Conservation (phyloP, 2,113 vertebrate species). For the Nettapus auritus region DNA sequence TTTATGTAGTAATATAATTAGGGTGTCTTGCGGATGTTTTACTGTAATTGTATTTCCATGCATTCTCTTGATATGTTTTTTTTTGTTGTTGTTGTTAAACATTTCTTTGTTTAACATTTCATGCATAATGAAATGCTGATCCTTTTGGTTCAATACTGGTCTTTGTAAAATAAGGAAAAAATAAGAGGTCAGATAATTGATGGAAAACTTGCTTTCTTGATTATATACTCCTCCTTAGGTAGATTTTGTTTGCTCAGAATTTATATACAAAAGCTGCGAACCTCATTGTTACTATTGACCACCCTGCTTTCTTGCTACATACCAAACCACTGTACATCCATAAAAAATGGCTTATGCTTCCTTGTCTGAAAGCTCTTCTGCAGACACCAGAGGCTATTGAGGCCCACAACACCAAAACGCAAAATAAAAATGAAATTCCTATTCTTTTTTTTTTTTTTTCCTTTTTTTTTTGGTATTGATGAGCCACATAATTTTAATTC, state of each 20-base stretch:
- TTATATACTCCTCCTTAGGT: neutral
- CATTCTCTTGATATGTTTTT: neutral
- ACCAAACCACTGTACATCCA: neutral
- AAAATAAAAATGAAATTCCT: neutral
- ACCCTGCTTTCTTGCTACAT: neutral
- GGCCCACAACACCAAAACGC: neutral
- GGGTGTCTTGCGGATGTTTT: neutral
- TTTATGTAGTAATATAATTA: neutral
- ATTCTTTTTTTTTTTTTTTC: neutral
- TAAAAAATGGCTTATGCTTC: neutral
- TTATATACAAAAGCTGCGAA: neutral
- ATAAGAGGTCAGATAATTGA: neutral
- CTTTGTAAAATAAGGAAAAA: neutral
- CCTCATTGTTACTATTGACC: neutral
- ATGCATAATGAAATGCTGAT: neutral
- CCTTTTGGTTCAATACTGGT: neutral
- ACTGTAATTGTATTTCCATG: neutral
- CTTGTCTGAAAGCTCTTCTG: neutral
- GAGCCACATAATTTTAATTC: neutral
- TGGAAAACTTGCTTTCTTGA: neutral
- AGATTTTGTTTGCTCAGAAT: neutral
- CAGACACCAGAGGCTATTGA: neutral
- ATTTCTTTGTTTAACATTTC: neutral
- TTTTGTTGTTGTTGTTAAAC: neutral
- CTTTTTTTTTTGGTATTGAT: neutral